Percentiles rank a stretch among this genome's conserved stretches.
phyloP scores from a whole-genome alignment of 1,140 invertebrate species.

The Drosophila athabasca region DNA sequence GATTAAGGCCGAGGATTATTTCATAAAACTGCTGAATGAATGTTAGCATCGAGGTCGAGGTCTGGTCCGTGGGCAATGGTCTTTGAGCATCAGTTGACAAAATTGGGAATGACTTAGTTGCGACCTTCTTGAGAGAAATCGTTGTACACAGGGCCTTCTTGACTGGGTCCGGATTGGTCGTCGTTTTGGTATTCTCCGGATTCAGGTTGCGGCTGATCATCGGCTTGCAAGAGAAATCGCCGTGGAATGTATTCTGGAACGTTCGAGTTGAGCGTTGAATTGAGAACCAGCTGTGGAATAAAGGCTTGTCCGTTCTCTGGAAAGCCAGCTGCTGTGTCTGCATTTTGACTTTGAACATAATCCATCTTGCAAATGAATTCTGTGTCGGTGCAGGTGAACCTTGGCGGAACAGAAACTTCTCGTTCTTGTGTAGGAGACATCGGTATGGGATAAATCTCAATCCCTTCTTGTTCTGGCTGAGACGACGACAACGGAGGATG shows the following conservation, averaged over 20 bases:
- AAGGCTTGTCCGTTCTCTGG: too few relatives aligned
- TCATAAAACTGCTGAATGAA: slow-evolving; percentile 50
- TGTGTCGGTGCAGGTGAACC: too few relatives aligned
- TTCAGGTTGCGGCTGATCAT: slow-evolving; percentile 10
- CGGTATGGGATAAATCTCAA: too few relatives aligned
- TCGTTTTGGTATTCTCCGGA: neutral
- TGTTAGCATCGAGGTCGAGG: slow-evolving; percentile 36
- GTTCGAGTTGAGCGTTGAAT: neutral
- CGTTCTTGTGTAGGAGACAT: too few relatives aligned
- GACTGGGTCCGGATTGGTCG: neutral
- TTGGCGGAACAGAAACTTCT: too few relatives aligned
- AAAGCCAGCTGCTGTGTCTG: too few relatives aligned
- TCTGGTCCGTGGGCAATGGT: slow-evolving; percentile 12
- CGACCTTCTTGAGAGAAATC: neutral
- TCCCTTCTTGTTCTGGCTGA: too few relatives aligned
- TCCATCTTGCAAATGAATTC: too few relatives aligned
- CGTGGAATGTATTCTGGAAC: neutral
- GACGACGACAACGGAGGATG: too few relatives aligned
- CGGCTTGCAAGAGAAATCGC: neutral
- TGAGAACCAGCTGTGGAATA: too few relatives aligned
- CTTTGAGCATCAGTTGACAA: too few relatives aligned
- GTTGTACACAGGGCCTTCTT: neutral
- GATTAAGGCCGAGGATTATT: slow-evolving; percentile 62
- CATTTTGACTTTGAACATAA: too few relatives aligned
- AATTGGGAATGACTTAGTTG: neutral